Evolutionary conservation across 2,888 invertebrate genomes (phyloP), one percentile per base, ranked within the genome.

Genomic region (Lasiommata megera): DNA sequence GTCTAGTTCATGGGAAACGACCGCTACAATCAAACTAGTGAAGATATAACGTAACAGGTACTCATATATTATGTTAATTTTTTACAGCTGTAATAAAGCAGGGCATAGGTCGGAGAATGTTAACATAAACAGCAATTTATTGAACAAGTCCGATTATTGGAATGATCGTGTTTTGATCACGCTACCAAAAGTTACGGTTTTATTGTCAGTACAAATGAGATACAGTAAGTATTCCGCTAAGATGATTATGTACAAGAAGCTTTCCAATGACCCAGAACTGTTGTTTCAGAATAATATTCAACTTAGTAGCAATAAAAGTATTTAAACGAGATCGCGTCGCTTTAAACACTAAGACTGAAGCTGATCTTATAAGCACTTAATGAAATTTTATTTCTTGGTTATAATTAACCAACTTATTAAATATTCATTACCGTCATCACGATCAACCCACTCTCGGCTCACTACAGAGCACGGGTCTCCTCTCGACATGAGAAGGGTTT

Each of bases 121-220:
- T 46, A 55, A 62, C 62, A 55, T 62, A 62, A 62, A 62, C 55
- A 60, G 52, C 48, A 62, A 62, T 62, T 60, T 62, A 60, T 41
- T 37, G 54, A 51, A 57, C 54, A 60, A 37, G 43, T 52, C 34
- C 53, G 57, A 60, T 58, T 62, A 62, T 53, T 53, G 47, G 38
- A 60, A 53, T 47, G 51, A 46, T 56, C 50, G 18, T 46, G 48
- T 56, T 31, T 16, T 59, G 40, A 23, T 40, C 34, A 46, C 14
- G 47, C 59, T 40, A 59, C 56, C 56, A 59, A 56, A 62, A 56
- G 28, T 29, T 28, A 51, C 38, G 3, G 11, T 40, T 38, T 48
- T 36, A 6, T 44, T 18, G n/a, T 41, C 18, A 18, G 8, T 40
- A 11, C n/a, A 8, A n/a, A n/a, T n/a, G n/a, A 6, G 11, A 23